phyloP scores from a whole-genome alignment of 2,888 invertebrate genomes.

The Tricholauxania praeusta region DNA sequence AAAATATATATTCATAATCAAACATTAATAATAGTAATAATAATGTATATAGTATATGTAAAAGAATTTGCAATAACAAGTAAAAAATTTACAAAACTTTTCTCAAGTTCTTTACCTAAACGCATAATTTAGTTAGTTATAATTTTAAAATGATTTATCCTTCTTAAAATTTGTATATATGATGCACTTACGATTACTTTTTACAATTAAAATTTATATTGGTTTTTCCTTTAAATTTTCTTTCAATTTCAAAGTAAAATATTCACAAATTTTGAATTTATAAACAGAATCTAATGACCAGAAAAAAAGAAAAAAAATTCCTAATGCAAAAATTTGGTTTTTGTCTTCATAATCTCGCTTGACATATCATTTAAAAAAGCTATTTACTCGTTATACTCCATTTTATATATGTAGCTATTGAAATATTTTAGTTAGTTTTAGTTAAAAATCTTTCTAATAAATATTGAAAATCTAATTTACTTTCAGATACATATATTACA shows the following conservation, averaged over 20 bases:
- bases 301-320: not conserved
- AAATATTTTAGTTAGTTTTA: too few species aligned
- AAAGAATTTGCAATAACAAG: constrained; percentile 32
- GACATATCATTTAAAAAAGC: too few species aligned
- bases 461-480: constrained; percentile 25
- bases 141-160: constrained; percentile 14
- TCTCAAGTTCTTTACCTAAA: constrained; percentile 8
- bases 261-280: too few species aligned
- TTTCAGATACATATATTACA: constrained; percentile 12
- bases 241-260: not conserved
- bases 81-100: constrained; percentile 34
- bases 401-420: too few species aligned
- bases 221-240: not conserved
- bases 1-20: constrained; percentile 37
- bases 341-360: too few species aligned
- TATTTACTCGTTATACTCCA: too few species aligned
- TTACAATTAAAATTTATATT: constrained; percentile 27
- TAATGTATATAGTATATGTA: not conserved
- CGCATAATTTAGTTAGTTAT: constrained; percentile 22
- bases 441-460: constrained; percentile 19
- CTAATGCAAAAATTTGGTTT: too few species aligned
- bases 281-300: not conserved
- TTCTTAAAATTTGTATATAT: constrained; percentile 21
- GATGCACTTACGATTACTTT: constrained; percentile 11
- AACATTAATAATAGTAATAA: constrained; percentile 27